Evolutionary conservation across 2,797 vertebrate genomes (phyloP), one percentile per base, ranked within the genome.

Genomic region (Crypturellus tataupa): DNA sequence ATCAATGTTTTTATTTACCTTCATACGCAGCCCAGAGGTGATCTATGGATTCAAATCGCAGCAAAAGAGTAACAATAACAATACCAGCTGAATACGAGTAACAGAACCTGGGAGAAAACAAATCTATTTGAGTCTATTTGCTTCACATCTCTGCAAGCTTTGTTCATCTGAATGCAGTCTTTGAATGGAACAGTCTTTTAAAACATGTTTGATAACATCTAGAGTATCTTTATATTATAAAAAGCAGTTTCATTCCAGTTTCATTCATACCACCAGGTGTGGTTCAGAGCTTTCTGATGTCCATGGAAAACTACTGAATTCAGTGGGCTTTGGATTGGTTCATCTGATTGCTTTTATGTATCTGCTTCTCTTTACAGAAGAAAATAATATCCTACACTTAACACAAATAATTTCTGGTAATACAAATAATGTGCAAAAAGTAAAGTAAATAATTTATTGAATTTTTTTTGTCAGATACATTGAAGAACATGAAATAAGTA

Each of bases 391-490:
- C 18, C 40, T 6, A 19, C 5, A 27, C 9, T 58, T 75, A 33
- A 65, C 24, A 42, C 8, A 55, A 18, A 25, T 9, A 56, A 56
- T 29, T 39, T 29, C 12, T 17, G 39, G 53, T 53, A 58, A 89
- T 25, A 75, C 15, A 85, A 87, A 94, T 40, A n/a, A 49, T n/a
- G 27, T 10, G 12, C 64, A 89, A 96, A 89, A 86, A 75, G 37
- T 10, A 89, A 87, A 71, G 49, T 93, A 97, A 94, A 96, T 88
- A 89, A 33, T 96, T 91, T 81, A 95, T 94, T 97, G 84, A 84
- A 90, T 96, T 33, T 21, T 35, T 87, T 88, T 80, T 78, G 71
- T 88, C 96, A 75, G 73, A 40, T 82, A 59, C 92, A 87, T 5
- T 44, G 78, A 89, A 87, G 90, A 92, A 46, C 2, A 5, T 31